Evolutionary conservation across 2,797 vertebrate species (phyloP), one percentile per base, ranked within the genome.

Genomic region (Orientallactaga sibirica): DNA sequence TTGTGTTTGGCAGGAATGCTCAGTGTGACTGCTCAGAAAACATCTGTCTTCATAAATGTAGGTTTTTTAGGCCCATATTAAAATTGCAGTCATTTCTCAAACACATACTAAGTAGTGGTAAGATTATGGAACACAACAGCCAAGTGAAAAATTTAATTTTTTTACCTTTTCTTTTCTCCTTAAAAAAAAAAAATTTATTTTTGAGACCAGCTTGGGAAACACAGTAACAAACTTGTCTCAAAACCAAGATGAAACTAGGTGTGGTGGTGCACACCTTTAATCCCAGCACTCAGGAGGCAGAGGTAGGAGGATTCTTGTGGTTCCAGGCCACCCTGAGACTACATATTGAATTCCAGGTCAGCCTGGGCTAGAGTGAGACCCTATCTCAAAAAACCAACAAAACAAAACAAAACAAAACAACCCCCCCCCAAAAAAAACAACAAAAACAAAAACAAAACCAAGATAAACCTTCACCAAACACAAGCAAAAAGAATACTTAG

Each of bases 11-110:
- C 33, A 93, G 29, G 33, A 93, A 92, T 87, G 43, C 12, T 85
- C 37, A 91, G 5, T 84, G 85, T 66, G 18, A 86, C 10, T 84
- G 79, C 24, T 68, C 61, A 66, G 24, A 92, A 89, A 20, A 77
- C 6, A 92, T 48, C 94, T 83, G 80, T 52, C 68, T 95, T 91
- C 84, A 86, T 68, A 86, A 94, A 70, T 78, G 61, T 25, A 68
- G 66, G 82, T 92, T 91, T 84, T 9, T 29, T 89, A 84, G 14
- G 41, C 7, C 74, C 22, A 58, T 88, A 80, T 27, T 90, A 92
- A 86, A 95, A 87, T 27, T 66, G 9, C 76, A 90, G 48, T 58
- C 78, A 93, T 86, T 92, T 78, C 78, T 77, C 22, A 33, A 94
- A 88, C 10, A 94, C 62, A 94, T 24, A 70, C 22, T 92, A 86